Base-by-base conservation (phyloP, 2,797 vertebrate genomes). In the Neosalanx taihuensis region DNA sequence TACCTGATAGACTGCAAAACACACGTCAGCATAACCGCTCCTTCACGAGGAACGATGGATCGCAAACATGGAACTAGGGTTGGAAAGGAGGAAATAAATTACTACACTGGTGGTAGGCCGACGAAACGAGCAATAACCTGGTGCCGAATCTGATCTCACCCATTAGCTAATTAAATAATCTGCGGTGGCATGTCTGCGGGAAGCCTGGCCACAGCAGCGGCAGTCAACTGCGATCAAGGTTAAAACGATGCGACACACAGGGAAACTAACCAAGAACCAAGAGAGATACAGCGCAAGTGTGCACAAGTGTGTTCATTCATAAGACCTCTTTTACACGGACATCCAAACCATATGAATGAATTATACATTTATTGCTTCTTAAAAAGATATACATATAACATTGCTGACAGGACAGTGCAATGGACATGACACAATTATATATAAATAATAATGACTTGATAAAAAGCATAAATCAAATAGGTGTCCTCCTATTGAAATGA, bases 111-210 rank as follows among this genome's bases (percentile, higher is more conserved):
- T 29, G 17, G 30, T 62, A 33, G 18, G 18, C 51, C 1, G 18
- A 62, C 17, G 6, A 62, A 62, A 30, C 20, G 29, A 15, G 59
- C 23, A 30, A 30, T 61, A 15, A 31, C 60, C 60, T 62, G 60
- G 29, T 62, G 17, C 26, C 13, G 5, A 30, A 29, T 62, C 18
- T 62, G 30, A 62, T 62, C 60, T 33, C 4, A 1, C 33, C 60
- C 60, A 62, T 62, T 33, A 62, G 30, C 60, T 62, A n/a, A 62
- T 62, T 62, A 30, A 62, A 15, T 6, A 15, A 62, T 33, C 60
- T 29, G 6, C 60, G 18, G 6, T 17, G 30, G 49, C 49, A 51
- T 51, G 18, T n/a, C 9, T 41, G 10, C 1, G 37, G 10, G 12
- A 3, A 26, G 58, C 58, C 58, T 29, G 9, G 29, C 29, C 12